These are phyloP conservation scores for Phyllopteryx taeniolatus DNA, from an alignment of 2,113 vertebrate genomes.

Conservation along the genomic window DNA sequence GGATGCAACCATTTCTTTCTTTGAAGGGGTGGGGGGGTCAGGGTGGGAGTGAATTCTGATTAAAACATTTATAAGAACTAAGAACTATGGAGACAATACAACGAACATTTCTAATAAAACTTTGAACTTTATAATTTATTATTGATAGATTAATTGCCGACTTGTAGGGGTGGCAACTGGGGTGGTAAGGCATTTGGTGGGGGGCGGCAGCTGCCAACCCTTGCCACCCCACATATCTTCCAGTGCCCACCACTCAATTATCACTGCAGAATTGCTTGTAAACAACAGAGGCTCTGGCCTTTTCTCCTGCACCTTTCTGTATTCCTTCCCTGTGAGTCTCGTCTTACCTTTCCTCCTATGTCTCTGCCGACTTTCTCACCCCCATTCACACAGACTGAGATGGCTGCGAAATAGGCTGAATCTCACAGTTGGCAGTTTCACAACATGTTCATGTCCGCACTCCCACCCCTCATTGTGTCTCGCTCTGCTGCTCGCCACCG, in stretches of 20 bases:
- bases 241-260: slow-evolving; percentile 48
- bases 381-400: slow-evolving; percentile 53
- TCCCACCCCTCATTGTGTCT: slow-evolving; percentile 57
- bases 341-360: slow-evolving; percentile 35
- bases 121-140: too few species aligned
- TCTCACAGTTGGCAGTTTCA: slow-evolving; percentile 44
- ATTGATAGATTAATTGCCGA: too few species aligned
- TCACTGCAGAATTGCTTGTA: slow-evolving; percentile 39
- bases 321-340: slow-evolving; percentile 28
- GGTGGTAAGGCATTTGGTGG: too few species aligned
- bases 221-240: too few species aligned
- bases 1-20: too few species aligned
- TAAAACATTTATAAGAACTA: too few species aligned
- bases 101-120: too few species aligned
- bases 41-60: too few species aligned
- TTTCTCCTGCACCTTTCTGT: slow-evolving; percentile 14
- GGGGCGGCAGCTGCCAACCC: too few species aligned
- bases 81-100: too few species aligned
- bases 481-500: slow-evolving; percentile 52
- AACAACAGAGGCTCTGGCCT: slow-evolving; percentile 17
- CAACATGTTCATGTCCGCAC: slow-evolving; percentile 29
- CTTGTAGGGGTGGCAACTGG: too few species aligned
- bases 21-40: too few species aligned
- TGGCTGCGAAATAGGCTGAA: slow-evolving; percentile 48
- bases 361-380: slow-evolving; percentile 32